phyloP scores from a whole-genome alignment of 92 coral and sea anemone species.

The Blastomussa wellsi region DNA sequence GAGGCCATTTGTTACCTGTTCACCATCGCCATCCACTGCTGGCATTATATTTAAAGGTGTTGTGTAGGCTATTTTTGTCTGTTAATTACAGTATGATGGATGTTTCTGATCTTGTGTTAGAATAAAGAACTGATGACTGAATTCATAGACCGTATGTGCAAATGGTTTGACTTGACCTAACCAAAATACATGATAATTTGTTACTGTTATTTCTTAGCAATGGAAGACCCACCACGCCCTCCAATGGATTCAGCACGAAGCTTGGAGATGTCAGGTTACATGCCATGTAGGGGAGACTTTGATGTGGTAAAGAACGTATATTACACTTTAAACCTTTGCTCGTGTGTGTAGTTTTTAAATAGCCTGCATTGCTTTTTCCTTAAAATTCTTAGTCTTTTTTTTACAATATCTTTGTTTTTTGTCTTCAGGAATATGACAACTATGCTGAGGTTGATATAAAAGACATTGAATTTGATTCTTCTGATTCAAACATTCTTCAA shows the following conservation, averaged over 20 bases:
- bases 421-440: constrained; percentile 83
- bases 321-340: background rate
- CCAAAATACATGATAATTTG: no score
- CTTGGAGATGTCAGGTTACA: constrained; percentile 85
- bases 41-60: constrained; percentile 71
- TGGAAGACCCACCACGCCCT: constrained; percentile 97
- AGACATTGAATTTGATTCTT: constrained; percentile 77
- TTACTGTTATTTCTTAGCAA: constrained; percentile 33
- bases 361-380: background rate
- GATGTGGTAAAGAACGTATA: constrained; percentile 60
- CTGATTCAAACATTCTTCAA: constrained; percentile 68
- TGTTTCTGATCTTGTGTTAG: no score
- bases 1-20: constrained; percentile 34
- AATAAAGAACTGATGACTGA: no score
- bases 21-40: constrained; percentile 38
- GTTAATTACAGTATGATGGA: no score
- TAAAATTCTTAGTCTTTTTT: background rate
- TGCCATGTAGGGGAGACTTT: constrained; percentile 97
- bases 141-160: no score
- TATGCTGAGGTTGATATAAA: constrained; percentile 96
- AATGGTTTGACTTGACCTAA: no score
- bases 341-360: background rate
- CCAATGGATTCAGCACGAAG: constrained; percentile 76
- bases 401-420: background rate
- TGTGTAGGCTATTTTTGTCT: background rate